A percentile compares a stretch with the other conserved stretches of the same genome.
Conservation (phyloP, 1,140 invertebrate genomes). For the Lordiphosa mommai region DNA sequence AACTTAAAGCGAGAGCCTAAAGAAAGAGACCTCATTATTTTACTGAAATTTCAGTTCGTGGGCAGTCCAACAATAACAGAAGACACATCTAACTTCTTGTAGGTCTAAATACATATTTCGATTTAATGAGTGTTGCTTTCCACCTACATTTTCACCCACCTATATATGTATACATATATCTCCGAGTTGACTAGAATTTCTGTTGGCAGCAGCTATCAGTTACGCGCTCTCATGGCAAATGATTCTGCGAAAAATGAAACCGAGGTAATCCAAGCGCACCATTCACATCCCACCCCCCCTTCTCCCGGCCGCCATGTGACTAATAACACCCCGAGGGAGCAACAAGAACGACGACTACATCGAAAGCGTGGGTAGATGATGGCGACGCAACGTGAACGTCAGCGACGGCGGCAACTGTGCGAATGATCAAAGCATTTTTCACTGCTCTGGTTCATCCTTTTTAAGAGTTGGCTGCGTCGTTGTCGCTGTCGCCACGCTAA, state of each 20-base stretch:
- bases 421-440: constrained; percentile 73
- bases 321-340: constrained; percentile 73
- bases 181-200: no score
- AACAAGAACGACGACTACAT: constrained; percentile 13
- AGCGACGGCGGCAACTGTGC: constrained; percentile 26
- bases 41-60: no score
- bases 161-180: no score
- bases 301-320: constrained; percentile 39
- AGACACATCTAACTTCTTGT: no score
- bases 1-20: no score
- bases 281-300: constrained; percentile 9
- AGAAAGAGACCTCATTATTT: no score
- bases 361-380: constrained; percentile 20
- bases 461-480: neutral
- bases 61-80: no score
- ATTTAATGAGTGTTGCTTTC: no score
- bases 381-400: neutral
- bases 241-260: constrained; percentile 54
- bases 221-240: constrained; percentile 55
- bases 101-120: no score
- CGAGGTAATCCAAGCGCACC: constrained; percentile 33
- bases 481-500: constrained; percentile 48
- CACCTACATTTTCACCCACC: no score
- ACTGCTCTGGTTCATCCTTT: constrained; percentile 43
- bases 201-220: constrained; percentile 34